phyloP scores from a whole-genome alignment of 2,113 vertebrate species.

The Pimephales promelas region DNA sequence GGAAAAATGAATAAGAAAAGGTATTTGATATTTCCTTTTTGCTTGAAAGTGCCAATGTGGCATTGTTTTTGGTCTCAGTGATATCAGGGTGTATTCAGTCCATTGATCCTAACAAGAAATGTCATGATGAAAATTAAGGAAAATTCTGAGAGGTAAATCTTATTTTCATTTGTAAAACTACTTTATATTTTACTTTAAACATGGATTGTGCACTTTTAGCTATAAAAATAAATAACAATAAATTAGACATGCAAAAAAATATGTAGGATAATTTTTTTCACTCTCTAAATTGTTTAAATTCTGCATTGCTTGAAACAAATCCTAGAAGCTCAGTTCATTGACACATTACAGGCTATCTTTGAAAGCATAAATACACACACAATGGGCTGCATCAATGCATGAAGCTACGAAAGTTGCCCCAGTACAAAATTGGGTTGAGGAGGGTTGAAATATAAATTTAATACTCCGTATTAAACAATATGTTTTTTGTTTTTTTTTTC shows the following conservation, averaged over 20 bases:
- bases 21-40: not conserved
- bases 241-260: not conserved
- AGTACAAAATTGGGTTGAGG: slow-evolving; percentile 47
- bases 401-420: slow-evolving; percentile 24
- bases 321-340: not conserved
- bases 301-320: not conserved
- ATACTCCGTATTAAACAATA: too few relatives aligned
- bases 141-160: not conserved
- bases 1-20: not conserved
- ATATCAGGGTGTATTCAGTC: not conserved
- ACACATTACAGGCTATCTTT: not conserved
- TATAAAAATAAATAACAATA: not conserved
- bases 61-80: slow-evolving; percentile 2
- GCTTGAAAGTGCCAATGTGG: slow-evolving; percentile 13
- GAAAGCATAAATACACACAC: slow-evolving; percentile 1
- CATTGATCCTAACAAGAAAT: not conserved
- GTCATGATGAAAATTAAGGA: not conserved
- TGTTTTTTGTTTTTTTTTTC: too few relatives aligned
- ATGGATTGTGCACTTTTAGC: not conserved
- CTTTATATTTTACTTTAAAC: not conserved
- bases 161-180: slow-evolving; percentile 10
- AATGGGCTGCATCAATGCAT: slow-evolving; percentile 8
- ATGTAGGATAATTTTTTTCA: too few relatives aligned
- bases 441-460: too few relatives aligned
- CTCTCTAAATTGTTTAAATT: not conserved